Evolutionary conservation across 2,113 vertebrate genomes (phyloP).

Genomic region (Damaliscus lunatus): DNA sequence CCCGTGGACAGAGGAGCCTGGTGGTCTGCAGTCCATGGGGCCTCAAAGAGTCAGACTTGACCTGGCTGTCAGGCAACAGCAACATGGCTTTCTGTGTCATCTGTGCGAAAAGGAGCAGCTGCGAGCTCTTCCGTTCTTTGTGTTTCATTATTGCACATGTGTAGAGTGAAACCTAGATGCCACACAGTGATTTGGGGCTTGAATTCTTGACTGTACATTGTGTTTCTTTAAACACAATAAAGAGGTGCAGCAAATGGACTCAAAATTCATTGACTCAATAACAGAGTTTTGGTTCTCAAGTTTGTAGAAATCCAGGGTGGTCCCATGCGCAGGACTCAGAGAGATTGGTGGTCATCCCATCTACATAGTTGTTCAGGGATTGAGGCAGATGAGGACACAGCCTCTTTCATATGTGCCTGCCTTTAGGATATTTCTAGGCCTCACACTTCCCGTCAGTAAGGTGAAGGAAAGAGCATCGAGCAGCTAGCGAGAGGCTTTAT

Average conservation of each 20-base stretch:
- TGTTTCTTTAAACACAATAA: background rate
- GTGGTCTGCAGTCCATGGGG: background rate
- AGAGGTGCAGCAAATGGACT: background rate
- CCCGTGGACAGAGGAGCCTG: background rate
- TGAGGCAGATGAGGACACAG: background rate
- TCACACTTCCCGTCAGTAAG: background rate
- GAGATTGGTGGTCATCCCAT: rapidly evolving
- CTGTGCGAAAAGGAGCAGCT: background rate
- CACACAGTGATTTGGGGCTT: background rate
- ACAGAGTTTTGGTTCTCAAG: background rate
- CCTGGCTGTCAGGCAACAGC: background rate
- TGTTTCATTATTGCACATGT: background rate
- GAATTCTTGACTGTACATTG: background rate
- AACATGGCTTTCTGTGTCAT: background rate
- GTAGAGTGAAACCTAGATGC: background rate
- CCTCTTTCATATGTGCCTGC: background rate
- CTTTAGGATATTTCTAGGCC: background rate
- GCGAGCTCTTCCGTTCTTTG: background rate
- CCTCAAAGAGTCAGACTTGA: background rate
- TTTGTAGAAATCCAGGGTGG: background rate
- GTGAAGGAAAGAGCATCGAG: background rate
- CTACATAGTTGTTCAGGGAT: background rate
- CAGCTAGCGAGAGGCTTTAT: background rate
- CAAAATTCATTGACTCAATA: background rate
- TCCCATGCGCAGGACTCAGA: background rate